Base-by-base conservation (phyloP, 1,140 invertebrate species). In the Cotesia typhae region DNA sequence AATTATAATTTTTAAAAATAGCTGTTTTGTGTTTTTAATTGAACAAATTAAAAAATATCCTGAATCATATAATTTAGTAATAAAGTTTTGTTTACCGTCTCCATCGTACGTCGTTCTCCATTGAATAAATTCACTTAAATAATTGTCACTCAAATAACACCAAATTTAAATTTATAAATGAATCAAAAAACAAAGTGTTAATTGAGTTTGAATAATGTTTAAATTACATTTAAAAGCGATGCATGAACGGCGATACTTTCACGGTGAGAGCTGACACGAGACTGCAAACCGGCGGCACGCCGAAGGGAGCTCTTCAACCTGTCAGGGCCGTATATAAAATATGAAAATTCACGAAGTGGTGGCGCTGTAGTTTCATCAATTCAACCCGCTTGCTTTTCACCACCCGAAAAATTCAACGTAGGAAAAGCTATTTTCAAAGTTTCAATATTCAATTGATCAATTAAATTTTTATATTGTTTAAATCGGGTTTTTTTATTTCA, bases 41-140 rank as follows among this genome's bases (percentile, higher is more conserved):
- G 28, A 28, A n/a, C 47, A 52, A 52, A 52, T 52, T 52, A 55
- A 55, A 14, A 9, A 55, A 14, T 5, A 55, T 55, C n/a, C 10
- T 5, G 10, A 47, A 47, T 47, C 7, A 47, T 0, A 47, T 47
- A 47, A 47, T 35, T 7, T n/a, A 37, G 57, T 6, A 68, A 36
- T 72, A 7, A 63, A 67, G 67, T 41, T 35, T 17, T 52, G n/a
- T 51, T 53, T 37, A 52, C 61, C 73, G 68, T 66, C 59, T 76
- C 79, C 79, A 81, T 71, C 78, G 74, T 76, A 81, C 79, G 66
- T 80, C 80, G 80, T 81, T 73, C 75, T 75, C 80, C 80, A 81
- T 80, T 63, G 63, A 65, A 28, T 7, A 28, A 38, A 38, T 10
- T 10, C 63, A 71, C 70, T 71, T n/a, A 12, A 71, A 36, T 71